A percentile compares a stretch with the other conserved stretches of the same genome.
These are phyloP conservation scores for Mesoclemmys tuberculata DNA, from an alignment of 2,113 vertebrate species.

Conservation along the genomic window DNA sequence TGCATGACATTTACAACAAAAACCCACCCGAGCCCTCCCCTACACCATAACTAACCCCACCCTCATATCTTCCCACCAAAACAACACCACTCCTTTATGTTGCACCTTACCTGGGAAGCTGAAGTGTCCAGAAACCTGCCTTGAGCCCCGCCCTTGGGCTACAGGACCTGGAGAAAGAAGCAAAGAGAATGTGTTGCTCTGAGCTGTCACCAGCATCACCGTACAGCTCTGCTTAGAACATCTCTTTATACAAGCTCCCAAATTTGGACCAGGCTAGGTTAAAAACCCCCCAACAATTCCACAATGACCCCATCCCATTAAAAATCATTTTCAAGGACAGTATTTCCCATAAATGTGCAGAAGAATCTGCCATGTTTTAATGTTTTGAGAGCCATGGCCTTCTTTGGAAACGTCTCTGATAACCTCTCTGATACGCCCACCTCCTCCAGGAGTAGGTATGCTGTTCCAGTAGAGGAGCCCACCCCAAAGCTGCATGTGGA, in stretches of 20 bases:
- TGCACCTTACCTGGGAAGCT: constrained; percentile 64
- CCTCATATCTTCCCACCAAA: neutral
- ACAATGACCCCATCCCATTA: fast-evolving
- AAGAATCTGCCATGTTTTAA: neutral
- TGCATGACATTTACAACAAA: neutral
- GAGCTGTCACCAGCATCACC: neutral
- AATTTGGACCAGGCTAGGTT: no score
- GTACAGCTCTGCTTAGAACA: fast-evolving
- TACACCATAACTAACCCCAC: neutral
- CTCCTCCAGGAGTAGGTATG: neutral
- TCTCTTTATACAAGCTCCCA: fast-evolving
- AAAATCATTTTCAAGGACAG: neutral
- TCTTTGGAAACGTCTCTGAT: neutral
- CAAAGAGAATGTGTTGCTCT: constrained; percentile 3
- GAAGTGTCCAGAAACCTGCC: constrained; percentile 49
- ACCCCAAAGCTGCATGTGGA: neutral
- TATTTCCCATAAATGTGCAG: neutral
- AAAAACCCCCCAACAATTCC: fast-evolving
- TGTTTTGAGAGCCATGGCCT: fast-evolving
- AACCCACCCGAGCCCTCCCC: neutral
- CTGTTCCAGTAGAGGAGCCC: fast-evolving
- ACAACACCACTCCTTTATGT: fast-evolving
- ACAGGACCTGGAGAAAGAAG: constrained; percentile 38
- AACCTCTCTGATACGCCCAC: neutral
- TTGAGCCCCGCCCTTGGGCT: constrained; percentile 8